These are phyloP conservation scores for Heterochromis multidens DNA, from an alignment of 2,113 vertebrate genomes.

Conservation along the genomic window DNA sequence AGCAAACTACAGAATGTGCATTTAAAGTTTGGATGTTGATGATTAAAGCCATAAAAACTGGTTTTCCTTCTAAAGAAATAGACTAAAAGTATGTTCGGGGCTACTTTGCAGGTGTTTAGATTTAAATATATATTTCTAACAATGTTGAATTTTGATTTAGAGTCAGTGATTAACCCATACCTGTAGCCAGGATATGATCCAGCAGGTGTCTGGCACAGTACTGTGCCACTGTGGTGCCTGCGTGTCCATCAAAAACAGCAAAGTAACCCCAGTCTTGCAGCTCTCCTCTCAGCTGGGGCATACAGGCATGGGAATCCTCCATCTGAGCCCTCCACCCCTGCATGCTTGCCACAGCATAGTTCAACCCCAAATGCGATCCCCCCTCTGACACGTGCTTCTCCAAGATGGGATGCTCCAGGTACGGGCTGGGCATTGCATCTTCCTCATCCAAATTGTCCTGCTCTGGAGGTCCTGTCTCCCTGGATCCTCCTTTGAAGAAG, in stretches of 20 bases:
- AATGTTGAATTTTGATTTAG: neutral
- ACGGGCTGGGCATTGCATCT: conserved; percentile 46
- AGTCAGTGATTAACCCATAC: conserved; percentile 34
- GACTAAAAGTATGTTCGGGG: neutral
- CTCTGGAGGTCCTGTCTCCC: conserved; percentile 34
- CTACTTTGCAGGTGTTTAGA: neutral
- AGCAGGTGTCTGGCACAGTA: conserved; percentile 79
- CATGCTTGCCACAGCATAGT: conserved; percentile 75
- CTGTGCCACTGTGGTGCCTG: conserved; percentile 75
- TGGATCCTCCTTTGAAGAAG: conserved; percentile 74
- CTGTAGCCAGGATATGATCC: conserved; percentile 73
- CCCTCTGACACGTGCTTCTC: conserved; percentile 75
- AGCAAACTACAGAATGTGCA: neutral
- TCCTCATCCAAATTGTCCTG: conserved; percentile 60
- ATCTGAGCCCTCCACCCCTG: conserved; percentile 80
- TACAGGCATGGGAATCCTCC: conserved; percentile 79
- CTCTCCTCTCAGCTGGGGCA: conserved; percentile 61
- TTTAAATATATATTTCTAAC: neutral
- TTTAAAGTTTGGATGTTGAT: neutral
- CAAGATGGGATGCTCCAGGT: conserved; percentile 69
- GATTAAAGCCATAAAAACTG: neutral
- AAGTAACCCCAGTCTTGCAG: conserved; percentile 77
- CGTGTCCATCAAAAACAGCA: conserved; percentile 80
- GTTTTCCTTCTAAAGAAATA: neutral
- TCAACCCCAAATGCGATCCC: conserved; percentile 55